Base-by-base conservation (phyloP, 2,113 vertebrate species). In the Stomatorhinus ivindoensis region DNA sequence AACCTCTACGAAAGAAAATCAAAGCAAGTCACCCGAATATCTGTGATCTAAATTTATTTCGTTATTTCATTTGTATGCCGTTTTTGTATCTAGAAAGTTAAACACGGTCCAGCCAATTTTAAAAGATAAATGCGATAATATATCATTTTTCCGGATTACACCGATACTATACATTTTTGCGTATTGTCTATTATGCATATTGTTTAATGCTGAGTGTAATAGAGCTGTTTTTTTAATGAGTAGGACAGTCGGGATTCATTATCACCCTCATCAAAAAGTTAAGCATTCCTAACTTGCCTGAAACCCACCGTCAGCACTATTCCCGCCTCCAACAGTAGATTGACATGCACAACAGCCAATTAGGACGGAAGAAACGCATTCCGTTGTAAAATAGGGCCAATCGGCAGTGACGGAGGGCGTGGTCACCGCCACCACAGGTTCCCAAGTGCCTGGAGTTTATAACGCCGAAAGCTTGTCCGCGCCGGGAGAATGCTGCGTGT, bases 391-490 rank as follows among this genome's bases (percentile, higher is more conserved):
- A 88, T 50, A 21, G 90, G 89, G 91, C 96, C 96, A 95, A 95
- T 96, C 89, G 87, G 83, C 90, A 1, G 90, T 61, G 42, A 35
- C 89, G 88, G 89, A 91, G 95, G 95, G 95, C 93, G 95, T 87
- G 92, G 91, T 10, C 91, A 88, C 47, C 65, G 6, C 86, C 82
- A 87, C 87, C 82, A 58, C 92, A 90, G 92, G 82, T 90, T 92
- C 91, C 91, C 91, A 89, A 92, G 90, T 88, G 91, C 89, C 89
- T 93, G 89, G 95, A 96, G 93, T 96, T 90, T 96, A 96, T 95
- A 96, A 96, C 93, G 93, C 92, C 84, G 89, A 93, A 93, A 92
- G 93, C 94, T 92, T 92, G 90, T 82, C 92, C 58, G 83, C 35
- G 17, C 85, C 0, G 90, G 3, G 92, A 94, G 92, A 65, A 92